A percentile compares a stretch with the other conserved stretches of the same genome.
Conservation (phyloP, 2,888 invertebrate species). For the Pollenia griseotomentosa region DNA sequence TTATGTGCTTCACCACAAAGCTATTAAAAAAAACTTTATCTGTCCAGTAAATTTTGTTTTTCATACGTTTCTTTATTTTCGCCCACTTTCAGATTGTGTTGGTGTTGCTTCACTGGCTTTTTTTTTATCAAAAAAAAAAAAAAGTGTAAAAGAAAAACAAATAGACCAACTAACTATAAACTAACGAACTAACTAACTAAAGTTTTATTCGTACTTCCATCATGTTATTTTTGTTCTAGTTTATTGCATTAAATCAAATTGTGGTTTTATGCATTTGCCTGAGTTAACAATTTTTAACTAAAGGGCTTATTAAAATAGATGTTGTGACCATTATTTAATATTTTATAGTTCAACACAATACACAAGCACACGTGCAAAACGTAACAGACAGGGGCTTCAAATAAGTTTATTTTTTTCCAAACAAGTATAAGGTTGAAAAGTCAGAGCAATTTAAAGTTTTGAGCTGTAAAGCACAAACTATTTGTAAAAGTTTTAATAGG, state of each 20-base stretch:
- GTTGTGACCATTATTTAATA: slow-evolving; percentile 45
- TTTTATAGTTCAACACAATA: slow-evolving; percentile 17
- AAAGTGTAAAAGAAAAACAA: neutral
- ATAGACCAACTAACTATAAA: slow-evolving; percentile 22
- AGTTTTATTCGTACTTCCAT: slow-evolving; percentile 46
- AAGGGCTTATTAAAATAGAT: slow-evolving; percentile 14
- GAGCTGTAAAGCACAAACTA: neutral
- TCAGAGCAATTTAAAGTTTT: neutral
- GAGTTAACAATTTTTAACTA: slow-evolving; percentile 26
- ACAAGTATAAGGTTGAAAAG: neutral
- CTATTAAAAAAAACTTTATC: slow-evolving; percentile 65
- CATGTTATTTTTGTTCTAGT: slow-evolving; percentile 36
- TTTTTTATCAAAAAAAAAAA: neutral
- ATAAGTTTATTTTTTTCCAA: neutral
- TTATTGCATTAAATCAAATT: slow-evolving; percentile 66
- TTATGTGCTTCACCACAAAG: slow-evolving; percentile 52
- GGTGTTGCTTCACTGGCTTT: slow-evolving; percentile 22
- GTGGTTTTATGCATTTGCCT: slow-evolving; percentile 50
- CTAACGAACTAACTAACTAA: slow-evolving; percentile 45
- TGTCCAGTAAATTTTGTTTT: slow-evolving; percentile 19
- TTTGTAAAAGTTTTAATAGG: slow-evolving; percentile 2
- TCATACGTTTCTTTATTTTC: neutral
- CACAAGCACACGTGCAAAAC: too few relatives aligned
- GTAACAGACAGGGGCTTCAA: too few relatives aligned
- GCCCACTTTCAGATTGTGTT: slow-evolving; percentile 23